Evolutionary conservation across 2,797 vertebrate genomes (phyloP).

Genomic region (Acipenser transmontanus): DNA sequence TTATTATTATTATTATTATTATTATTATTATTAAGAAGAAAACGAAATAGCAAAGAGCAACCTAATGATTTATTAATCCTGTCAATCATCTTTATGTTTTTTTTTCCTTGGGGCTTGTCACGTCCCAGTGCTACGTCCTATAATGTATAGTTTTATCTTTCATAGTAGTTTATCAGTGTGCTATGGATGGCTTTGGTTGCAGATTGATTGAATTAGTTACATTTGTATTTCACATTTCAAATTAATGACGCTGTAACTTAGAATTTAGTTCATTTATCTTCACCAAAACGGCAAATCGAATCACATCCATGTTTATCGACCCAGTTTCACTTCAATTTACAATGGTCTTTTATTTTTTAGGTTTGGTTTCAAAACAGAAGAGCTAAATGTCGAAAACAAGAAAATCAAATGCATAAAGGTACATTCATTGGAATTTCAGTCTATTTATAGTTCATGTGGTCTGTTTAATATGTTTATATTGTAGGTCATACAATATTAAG

Average conservation of each 20-base stretch:
- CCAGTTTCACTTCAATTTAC: not conserved
- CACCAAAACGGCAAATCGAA: conserved; percentile 6
- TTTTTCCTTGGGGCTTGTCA: too few relatives aligned
- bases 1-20: too few relatives aligned
- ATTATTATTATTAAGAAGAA: too few relatives aligned
- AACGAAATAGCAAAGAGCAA: too few relatives aligned
- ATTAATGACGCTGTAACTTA: conserved; percentile 16
- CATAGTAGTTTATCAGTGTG: not conserved
- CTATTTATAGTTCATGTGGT: not conserved
- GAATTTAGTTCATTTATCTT: not conserved
- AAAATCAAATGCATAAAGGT: conserved; percentile 99
- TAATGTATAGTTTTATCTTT: conserved; percentile 11
- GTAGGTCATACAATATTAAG: too few relatives aligned
- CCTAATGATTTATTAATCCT: too few relatives aligned
- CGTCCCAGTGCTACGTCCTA: too few relatives aligned
- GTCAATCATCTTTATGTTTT: too few relatives aligned
- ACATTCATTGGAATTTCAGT: conserved; percentile 23
- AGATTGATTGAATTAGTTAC: conserved; percentile 7
- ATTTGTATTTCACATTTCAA: conserved; percentile 8
- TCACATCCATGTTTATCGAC: conserved; percentile 15
- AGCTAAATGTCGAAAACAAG: conserved; percentile 94
- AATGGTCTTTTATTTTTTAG: conserved; percentile 45
- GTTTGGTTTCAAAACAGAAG: conserved; percentile 98
- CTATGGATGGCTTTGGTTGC: not conserved
- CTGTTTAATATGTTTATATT: not conserved